phyloP scores from a whole-genome alignment of 2,888 invertebrate species.

The Arrhopalites spinosus region DNA sequence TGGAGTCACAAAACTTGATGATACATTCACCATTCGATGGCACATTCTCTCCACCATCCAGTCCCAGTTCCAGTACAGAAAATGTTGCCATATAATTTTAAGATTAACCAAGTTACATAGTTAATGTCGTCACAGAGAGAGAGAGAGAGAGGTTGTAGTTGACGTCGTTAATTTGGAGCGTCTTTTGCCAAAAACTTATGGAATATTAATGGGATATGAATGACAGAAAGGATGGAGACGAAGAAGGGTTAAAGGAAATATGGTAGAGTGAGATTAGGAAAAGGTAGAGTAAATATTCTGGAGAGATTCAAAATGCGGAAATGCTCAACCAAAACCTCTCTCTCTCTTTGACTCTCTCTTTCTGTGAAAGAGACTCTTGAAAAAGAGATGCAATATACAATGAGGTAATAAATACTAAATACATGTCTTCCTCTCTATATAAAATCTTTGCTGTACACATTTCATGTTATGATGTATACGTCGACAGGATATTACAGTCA shows the following conservation, averaged over 20 bases:
- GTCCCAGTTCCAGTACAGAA: background rate
- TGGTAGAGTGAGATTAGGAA: background rate
- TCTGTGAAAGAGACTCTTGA: background rate
- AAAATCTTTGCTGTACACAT: too few species aligned
- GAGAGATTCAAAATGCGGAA: background rate
- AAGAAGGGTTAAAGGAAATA: background rate
- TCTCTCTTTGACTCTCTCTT: background rate
- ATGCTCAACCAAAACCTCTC: background rate
- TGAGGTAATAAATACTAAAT: conserved; percentile 18
- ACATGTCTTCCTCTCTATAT: background rate
- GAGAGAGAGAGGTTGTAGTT: background rate
- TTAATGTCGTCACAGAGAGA: background rate
- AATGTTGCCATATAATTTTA: background rate
- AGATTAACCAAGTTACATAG: background rate
- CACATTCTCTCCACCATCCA: background rate
- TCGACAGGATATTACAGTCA: background rate
- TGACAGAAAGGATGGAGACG: background rate
- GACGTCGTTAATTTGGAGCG: background rate
- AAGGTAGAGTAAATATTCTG: background rate
- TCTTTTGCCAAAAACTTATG: background rate
- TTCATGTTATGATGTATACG: background rate
- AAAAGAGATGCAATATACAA: background rate
- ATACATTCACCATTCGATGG: background rate
- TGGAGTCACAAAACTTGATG: background rate
- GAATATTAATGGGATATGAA: background rate